Evolutionary conservation across 2,113 vertebrate genomes (phyloP).

Genomic region (Scartelaos histophorus): DNA sequence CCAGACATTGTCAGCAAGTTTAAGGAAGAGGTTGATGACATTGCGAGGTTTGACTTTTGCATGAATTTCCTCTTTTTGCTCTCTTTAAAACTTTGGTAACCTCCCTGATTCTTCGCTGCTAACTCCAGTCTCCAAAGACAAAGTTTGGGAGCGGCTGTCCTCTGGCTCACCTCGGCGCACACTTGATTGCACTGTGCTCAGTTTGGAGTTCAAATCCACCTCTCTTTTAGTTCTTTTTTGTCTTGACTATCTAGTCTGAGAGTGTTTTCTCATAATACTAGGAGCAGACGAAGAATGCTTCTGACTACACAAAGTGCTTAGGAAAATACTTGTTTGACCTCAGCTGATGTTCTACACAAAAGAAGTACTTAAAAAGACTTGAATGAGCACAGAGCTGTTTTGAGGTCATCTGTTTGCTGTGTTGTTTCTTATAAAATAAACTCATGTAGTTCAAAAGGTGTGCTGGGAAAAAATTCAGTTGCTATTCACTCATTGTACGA

Average conservation of each 20-base stretch:
- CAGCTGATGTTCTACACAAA: conserved; percentile 15
- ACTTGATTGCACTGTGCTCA: conserved; percentile 40
- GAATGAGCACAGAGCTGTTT: conserved; percentile 22
- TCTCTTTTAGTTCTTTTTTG: conserved; percentile 16
- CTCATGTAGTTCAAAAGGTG: not conserved
- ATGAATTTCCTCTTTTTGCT: conserved; percentile 40
- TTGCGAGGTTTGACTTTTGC: conserved; percentile 34
- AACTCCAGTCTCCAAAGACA: conserved; percentile 33
- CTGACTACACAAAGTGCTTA: conserved; percentile 26
- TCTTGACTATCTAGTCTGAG: not conserved
- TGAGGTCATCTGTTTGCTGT: not conserved
- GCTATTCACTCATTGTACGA: not conserved
- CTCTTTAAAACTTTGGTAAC: conserved; percentile 59
- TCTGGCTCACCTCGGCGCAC: conserved; percentile 53
- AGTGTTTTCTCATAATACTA: conserved; percentile 16
- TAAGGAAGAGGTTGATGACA: conserved; percentile 46
- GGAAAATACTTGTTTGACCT: conserved; percentile 51
- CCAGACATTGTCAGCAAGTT: conserved; percentile 36
- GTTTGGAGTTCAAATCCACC: conserved; percentile 42
- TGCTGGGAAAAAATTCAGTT: not conserved
- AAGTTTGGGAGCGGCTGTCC: conserved; percentile 50
- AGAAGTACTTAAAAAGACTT: conserved; percentile 26
- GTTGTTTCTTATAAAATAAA: conserved; percentile 9
- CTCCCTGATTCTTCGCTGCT: conserved; percentile 49
- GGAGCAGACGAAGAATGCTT: conserved; percentile 24